A percentile compares a stretch with the other conserved stretches of the same genome.
Conservation (phyloP, 2,888 invertebrate genomes). For the Epistrophe grossulariae region DNA sequence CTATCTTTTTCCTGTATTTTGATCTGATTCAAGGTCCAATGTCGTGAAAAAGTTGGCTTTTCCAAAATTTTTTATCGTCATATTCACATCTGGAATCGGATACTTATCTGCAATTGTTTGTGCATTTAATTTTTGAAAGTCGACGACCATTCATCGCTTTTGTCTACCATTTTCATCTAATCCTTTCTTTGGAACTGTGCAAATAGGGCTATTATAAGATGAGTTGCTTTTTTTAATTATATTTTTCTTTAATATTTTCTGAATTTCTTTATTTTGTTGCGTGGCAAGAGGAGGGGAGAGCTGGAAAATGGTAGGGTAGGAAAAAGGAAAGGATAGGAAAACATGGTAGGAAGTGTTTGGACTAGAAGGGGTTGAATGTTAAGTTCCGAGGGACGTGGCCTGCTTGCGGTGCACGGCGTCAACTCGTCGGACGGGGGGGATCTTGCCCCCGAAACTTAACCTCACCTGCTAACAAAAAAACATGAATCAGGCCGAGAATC, state of each 20-base stretch:
- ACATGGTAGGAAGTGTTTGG: no score
- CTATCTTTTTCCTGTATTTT: background rate
- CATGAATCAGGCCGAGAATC: no score
- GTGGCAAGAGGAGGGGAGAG: no score
- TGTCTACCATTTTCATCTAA: background rate
- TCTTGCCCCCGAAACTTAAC: no score
- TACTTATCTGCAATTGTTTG: background rate
- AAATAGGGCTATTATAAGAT: conserved; percentile 11
- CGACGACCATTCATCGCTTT: background rate
- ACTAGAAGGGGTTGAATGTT: no score
- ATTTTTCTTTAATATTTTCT: conserved; percentile 2
- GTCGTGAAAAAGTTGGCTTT: background rate
- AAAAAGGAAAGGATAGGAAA: no score
- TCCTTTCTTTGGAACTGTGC: conserved; percentile 6
- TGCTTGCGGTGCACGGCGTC: no score
- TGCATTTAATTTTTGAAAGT: background rate
- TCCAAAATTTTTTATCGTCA: background rate
- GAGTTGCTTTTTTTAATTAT: conserved; percentile 2
- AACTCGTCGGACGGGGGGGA: no score
- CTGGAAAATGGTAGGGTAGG: no score
- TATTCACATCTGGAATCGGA: background rate
- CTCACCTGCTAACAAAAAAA: no score
- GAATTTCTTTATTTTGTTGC: conserved; percentile 19
- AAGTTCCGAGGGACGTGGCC: no score
- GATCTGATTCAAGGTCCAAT: background rate